Percentiles rank a stretch among this genome's conserved stretches.
These are phyloP conservation scores for Nomada hirtipes DNA, from an alignment of 2,888 invertebrate genomes.

Conservation along the genomic window DNA sequence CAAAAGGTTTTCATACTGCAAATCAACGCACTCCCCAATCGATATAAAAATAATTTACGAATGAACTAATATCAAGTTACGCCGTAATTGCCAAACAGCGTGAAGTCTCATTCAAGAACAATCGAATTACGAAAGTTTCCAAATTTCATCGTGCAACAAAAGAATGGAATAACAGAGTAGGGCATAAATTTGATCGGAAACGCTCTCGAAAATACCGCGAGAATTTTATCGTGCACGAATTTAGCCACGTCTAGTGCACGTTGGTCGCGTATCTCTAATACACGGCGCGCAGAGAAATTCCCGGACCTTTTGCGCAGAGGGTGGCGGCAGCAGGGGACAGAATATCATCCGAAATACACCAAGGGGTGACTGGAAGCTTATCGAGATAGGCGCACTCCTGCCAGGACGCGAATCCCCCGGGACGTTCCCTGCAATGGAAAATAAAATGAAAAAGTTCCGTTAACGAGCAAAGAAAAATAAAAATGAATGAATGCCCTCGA, in stretches of 20 bases:
- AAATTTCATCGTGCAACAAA: too few species aligned
- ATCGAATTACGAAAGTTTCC: background rate
- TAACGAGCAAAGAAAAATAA: slow-evolving; percentile 2
- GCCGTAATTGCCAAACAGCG: too few species aligned
- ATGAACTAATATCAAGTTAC: too few species aligned
- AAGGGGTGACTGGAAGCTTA: slow-evolving; percentile 67
- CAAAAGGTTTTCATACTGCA: too few species aligned
- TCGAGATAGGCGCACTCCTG: slow-evolving; percentile 66
- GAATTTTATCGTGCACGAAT: slow-evolving; percentile 22
- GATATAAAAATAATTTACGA: too few species aligned
- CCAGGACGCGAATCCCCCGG: slow-evolving; percentile 64
- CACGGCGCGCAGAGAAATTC: slow-evolving; percentile 12
- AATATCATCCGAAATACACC: slow-evolving; percentile 46
- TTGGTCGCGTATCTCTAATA: slow-evolving; percentile 27
- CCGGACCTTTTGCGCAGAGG: slow-evolving; percentile 18
- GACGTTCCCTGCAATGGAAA: slow-evolving; percentile 57
- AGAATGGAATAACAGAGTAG: background rate
- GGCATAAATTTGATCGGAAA: background rate
- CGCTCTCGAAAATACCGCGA: background rate
- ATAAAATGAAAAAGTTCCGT: slow-evolving; percentile 29
- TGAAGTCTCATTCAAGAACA: too few species aligned
- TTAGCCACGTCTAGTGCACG: slow-evolving; percentile 20
- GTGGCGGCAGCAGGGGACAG: slow-evolving; percentile 34
- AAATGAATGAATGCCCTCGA: slow-evolving; percentile 18
- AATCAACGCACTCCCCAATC: too few species aligned